These are phyloP conservation scores for Amblyopsis hoosieri DNA, from an alignment of 2,797 vertebrate genomes.

Conservation along the genomic window DNA sequence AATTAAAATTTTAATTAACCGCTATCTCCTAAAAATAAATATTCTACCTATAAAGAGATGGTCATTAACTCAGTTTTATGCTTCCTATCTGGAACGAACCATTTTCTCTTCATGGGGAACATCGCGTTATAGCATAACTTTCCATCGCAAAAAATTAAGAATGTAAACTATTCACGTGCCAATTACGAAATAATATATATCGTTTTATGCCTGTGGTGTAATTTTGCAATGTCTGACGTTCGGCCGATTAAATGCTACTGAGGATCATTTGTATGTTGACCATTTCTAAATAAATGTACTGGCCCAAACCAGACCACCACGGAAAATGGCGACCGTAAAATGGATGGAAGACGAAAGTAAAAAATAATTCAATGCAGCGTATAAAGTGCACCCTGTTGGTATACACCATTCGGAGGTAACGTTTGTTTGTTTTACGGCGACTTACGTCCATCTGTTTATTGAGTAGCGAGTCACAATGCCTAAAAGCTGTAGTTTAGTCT, in stretches of 20 bases:
- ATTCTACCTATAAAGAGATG: conserved; percentile 63
- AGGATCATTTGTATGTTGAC: conserved; percentile 25
- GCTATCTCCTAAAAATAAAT: conserved; percentile 51
- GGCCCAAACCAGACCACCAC: conserved; percentile 79
- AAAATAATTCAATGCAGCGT: conserved; percentile 79
- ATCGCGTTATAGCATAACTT: conserved; percentile 40
- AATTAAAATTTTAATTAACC: conserved; percentile 44
- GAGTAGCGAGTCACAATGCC: conserved; percentile 30
- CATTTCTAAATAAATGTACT: conserved; percentile 63
- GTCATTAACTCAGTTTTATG: conserved; percentile 77
- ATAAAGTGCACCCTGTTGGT: conserved; percentile 60
- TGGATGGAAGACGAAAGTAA: conserved; percentile 84
- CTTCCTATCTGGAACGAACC: conserved; percentile 78
- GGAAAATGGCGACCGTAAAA: conserved; percentile 86
- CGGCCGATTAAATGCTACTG: background rate
- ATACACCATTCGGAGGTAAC: conserved; percentile 70
- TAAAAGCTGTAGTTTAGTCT: conserved; percentile 63
- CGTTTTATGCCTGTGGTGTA: background rate
- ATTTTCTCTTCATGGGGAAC: conserved; percentile 53
- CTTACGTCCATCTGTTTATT: conserved; percentile 15
- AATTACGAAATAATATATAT: background rate
- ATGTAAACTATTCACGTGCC: background rate
- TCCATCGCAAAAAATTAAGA: conserved; percentile 16
- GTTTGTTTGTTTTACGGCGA: conserved; percentile 37
- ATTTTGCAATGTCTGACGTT: background rate